A percentile compares a stretch with the other conserved stretches of the same genome.
phyloP scores from a whole-genome alignment of 2,888 invertebrate genomes.

The Junonia oenone region DNA sequence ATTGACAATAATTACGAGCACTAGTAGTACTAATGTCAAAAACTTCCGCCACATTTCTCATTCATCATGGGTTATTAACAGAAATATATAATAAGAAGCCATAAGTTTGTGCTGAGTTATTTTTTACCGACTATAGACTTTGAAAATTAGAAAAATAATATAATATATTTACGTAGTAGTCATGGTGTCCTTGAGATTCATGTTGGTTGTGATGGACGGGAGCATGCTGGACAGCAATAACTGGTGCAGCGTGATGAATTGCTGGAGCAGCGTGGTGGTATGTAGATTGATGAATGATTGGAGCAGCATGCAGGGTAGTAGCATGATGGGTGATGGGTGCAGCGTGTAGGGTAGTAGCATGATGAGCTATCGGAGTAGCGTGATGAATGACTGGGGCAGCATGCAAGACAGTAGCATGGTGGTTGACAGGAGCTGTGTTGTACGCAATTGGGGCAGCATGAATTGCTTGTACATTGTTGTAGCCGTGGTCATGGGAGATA shows the following conservation, averaged over 20 bases:
- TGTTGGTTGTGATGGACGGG: slow-evolving; percentile 33
- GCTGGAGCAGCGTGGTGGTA: slow-evolving; percentile 19
- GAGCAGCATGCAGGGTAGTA: slow-evolving; percentile 2
- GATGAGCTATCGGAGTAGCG: slow-evolving; percentile 24
- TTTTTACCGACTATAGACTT: too few relatives aligned
- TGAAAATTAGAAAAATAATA: too few relatives aligned
- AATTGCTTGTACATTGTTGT: slow-evolving; percentile 15
- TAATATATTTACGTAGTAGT: slow-evolving; percentile 44
- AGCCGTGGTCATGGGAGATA: slow-evolving; percentile 22
- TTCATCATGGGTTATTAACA: too few relatives aligned
- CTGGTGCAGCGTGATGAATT: slow-evolving; percentile 29
- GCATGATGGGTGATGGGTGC: slow-evolving; percentile 13
- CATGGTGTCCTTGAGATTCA: slow-evolving; percentile 37
- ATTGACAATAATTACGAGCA: too few relatives aligned
- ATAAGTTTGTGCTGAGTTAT: too few relatives aligned
- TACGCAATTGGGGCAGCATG: slow-evolving; percentile 12
- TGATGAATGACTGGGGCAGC: slow-evolving; percentile 23
- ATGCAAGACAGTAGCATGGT: slow-evolving; percentile 5
- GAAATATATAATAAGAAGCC: too few relatives aligned
- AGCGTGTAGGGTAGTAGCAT: slow-evolving; percentile 27
- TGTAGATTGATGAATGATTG: slow-evolving; percentile 32
- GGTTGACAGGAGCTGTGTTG: slow-evolving; percentile 11
- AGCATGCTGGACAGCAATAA: slow-evolving; percentile 4
- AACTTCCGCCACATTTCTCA: too few relatives aligned
- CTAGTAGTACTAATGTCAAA: too few relatives aligned